A percentile compares a stretch with the other conserved stretches of the same genome.
These are phyloP conservation scores for Phytoseiulus persimilis DNA, from an alignment of 2,888 invertebrate species.

Conservation along the genomic window DNA sequence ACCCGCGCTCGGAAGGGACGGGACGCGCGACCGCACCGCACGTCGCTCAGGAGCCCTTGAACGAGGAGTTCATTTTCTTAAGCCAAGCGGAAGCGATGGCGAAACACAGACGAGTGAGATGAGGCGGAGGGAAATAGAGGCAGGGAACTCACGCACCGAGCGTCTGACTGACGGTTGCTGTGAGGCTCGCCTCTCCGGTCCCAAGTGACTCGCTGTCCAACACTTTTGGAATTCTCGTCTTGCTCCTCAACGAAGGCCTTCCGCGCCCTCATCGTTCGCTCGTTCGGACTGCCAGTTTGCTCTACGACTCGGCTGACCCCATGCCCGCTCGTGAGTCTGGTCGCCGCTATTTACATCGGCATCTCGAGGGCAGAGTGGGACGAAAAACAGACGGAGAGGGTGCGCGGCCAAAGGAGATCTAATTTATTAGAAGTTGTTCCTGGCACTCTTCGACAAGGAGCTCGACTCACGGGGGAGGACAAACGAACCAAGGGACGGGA, in stretches of 20 bases:
- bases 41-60: neutral
- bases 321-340: neutral
- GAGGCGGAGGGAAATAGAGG: neutral
- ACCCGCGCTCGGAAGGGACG: too few species aligned
- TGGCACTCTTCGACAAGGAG: neutral
- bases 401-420: conserved; percentile 15
- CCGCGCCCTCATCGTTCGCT: neutral
- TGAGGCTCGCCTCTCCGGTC: neutral
- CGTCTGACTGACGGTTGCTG: neutral
- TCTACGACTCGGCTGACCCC: neutral
- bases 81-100: neutral
- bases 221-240: conserved; percentile 37
- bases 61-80: neutral
- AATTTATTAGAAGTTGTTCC: conserved; percentile 37
- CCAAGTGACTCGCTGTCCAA: conserved; percentile 29
- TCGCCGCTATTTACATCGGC: conserved; percentile 26
- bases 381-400: neutral
- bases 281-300: neutral
- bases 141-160: neutral
- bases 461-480: neutral
- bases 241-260: neutral
- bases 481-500: neutral
- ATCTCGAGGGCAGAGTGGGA: neutral
- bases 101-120: neutral
- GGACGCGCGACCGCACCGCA: neutral